Conservation (phyloP, 2,888 invertebrate genomes). For the Chesias legatella region DNA sequence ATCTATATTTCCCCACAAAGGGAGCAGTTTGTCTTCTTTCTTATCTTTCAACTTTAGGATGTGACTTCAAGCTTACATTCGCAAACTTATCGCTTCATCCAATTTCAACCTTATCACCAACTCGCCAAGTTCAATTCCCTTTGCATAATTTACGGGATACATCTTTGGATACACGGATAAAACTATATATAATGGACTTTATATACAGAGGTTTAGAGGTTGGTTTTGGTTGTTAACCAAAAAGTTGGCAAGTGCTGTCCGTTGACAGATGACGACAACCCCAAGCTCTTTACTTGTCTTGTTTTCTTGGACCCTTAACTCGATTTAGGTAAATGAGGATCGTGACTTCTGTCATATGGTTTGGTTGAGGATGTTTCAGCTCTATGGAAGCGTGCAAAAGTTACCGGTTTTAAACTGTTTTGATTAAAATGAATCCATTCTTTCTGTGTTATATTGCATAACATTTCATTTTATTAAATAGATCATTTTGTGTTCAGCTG, state of each 20-base stretch:
- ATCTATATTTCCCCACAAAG: conserved; percentile 43
- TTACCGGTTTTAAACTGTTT: too few relatives aligned
- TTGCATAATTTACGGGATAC: conserved; percentile 10
- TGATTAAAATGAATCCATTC: too few relatives aligned
- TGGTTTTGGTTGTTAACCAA: conserved; percentile 30
- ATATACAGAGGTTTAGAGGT: conserved; percentile 24
- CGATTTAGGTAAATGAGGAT: conserved; percentile 63
- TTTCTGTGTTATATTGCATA: too few relatives aligned
- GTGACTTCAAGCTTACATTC: conserved; percentile 44
- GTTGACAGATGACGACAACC: conserved; percentile 65
- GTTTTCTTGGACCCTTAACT: conserved; percentile 64
- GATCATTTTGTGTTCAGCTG: too few relatives aligned
- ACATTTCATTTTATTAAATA: too few relatives aligned
- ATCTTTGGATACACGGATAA: conserved; percentile 17
- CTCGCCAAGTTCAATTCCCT: conserved; percentile 22
- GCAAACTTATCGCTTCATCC: conserved; percentile 24
- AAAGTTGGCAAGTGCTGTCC: conserved; percentile 44
- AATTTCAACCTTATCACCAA: conserved; percentile 17
- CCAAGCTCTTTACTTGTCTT: conserved; percentile 58
- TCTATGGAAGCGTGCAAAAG: too few relatives aligned
- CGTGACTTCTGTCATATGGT: conserved; percentile 45
- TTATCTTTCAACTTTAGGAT: conserved; percentile 52
- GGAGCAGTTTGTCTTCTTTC: conserved; percentile 56
- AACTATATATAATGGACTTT: conserved; percentile 25
- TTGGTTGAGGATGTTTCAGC: conserved; percentile 24